phyloP scores from a whole-genome alignment of 2,797 vertebrate species.

The Sebastes variabilis region DNA sequence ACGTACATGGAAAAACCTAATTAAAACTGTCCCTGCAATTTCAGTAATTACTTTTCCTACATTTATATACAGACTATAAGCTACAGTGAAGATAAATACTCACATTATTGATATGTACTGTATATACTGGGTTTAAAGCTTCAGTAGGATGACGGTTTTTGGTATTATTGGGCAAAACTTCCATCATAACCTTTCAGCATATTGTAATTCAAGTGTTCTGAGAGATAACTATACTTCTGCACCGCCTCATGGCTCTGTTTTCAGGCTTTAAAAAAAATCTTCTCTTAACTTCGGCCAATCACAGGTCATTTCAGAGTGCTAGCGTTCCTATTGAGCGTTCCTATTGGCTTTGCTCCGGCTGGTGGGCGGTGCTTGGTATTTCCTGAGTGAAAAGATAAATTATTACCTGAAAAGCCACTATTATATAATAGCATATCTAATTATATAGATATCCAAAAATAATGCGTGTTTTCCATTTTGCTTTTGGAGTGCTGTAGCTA shows the following conservation, averaged over 20 bases:
- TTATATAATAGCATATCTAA: neutral
- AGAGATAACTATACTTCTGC: too few relatives aligned
- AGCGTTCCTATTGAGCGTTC: too few relatives aligned
- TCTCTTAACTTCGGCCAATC: too few relatives aligned
- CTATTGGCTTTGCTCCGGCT: too few relatives aligned
- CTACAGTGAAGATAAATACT: neutral
- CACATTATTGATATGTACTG: neutral
- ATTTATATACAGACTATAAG: neutral
- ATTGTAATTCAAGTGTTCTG: too few relatives aligned
- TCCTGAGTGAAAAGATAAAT: neutral
- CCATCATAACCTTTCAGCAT: too few relatives aligned
- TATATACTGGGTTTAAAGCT: neutral
- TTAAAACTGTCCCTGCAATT: neutral
- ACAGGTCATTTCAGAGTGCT: too few relatives aligned
- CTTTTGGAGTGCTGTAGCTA: constrained; percentile 1
- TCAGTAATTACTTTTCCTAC: neutral
- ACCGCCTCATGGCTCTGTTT: too few relatives aligned
- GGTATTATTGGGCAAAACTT: too few relatives aligned
- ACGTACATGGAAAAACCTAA: neutral
- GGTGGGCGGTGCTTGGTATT: accelerated
- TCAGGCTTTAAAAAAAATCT: too few relatives aligned
- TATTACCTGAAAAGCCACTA: neutral
- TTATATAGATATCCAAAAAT: neutral
- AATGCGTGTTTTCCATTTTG: neutral
- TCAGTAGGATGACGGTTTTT: too few relatives aligned